phyloP scores from a whole-genome alignment of 1,140 invertebrate species.

The Drosophila mojavensis region DNA sequence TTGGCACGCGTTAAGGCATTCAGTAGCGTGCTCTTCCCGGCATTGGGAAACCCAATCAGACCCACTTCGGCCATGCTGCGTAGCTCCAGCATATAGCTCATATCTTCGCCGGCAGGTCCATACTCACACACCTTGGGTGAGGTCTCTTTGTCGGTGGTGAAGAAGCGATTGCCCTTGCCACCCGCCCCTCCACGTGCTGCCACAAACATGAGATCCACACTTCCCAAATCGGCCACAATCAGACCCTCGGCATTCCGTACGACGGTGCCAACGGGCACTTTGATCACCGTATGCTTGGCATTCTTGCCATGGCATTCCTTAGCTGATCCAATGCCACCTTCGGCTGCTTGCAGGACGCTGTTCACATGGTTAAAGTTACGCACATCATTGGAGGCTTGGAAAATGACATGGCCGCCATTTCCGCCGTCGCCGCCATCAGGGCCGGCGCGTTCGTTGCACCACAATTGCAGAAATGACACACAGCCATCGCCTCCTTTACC shows the following conservation, averaged over 20 bases:
- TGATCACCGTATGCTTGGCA: slow-evolving; percentile 90
- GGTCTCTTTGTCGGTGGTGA: slow-evolving; percentile 92
- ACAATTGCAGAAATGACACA: slow-evolving; percentile 92
- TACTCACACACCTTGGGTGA: slow-evolving; percentile 94
- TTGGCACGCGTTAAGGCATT: slow-evolving; percentile 94
- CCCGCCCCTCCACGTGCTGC: slow-evolving; percentile 96
- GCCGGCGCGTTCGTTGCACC: slow-evolving; percentile 93
- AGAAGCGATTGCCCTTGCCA: slow-evolving; percentile 97
- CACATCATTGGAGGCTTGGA: slow-evolving; percentile 88
- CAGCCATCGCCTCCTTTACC: slow-evolving; percentile 97
- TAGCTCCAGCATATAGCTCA: slow-evolving; percentile 91
- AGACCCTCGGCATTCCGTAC: slow-evolving; percentile 87
- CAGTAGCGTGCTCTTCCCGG: slow-evolving; percentile 97
- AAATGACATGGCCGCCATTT: slow-evolving; percentile 98
- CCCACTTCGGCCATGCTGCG: slow-evolving; percentile 97
- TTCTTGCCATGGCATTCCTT: slow-evolving; percentile 95
- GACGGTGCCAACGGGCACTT: slow-evolving; percentile 95
- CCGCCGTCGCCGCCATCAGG: slow-evolving; percentile 99
- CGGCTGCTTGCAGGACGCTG: slow-evolving; percentile 86
- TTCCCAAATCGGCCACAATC: slow-evolving; percentile 89
- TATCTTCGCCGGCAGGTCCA: slow-evolving; percentile 93
- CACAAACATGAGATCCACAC: slow-evolving; percentile 93
- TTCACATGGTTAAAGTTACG: slow-evolving; percentile 90
- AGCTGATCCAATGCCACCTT: slow-evolving; percentile 90
- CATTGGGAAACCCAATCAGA: slow-evolving; percentile 97